phyloP scores from a whole-genome alignment of 2,797 vertebrate species.

The Enteromius radiatus region DNA sequence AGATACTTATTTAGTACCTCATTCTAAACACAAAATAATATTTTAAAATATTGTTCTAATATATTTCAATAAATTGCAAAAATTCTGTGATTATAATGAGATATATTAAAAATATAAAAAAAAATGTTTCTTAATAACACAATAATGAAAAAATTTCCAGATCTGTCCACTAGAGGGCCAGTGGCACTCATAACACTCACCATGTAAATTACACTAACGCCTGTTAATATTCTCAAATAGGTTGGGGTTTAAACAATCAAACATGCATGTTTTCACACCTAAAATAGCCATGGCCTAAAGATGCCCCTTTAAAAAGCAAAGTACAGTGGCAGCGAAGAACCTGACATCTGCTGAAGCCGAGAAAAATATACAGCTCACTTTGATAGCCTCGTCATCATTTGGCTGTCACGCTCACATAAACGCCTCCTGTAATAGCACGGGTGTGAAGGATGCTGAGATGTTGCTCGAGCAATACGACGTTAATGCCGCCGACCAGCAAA shows the following conservation, averaged over 20 bases:
- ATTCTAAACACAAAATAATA: not conserved
- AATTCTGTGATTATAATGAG: not conserved
- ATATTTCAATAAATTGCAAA: not conserved
- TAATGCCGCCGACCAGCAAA: constrained; percentile 52
- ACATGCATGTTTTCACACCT: not conserved
- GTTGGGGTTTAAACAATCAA: not conserved
- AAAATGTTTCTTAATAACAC: not conserved
- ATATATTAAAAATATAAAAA: not conserved
- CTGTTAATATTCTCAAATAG: not conserved
- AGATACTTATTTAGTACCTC: not conserved
- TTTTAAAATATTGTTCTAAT: not conserved
- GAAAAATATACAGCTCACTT: constrained; percentile 42
- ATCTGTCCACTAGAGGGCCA: constrained; percentile 23
- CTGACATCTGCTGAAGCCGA: constrained; percentile 49
- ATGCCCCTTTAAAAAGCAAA: constrained; percentile 18
- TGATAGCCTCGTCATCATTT: constrained; percentile 46
- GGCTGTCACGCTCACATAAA: constrained; percentile 65
- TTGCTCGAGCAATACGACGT: constrained; percentile 65
- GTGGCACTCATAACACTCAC: not conserved
- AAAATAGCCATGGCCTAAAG: constrained; percentile 9
- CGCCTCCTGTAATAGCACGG: constrained; percentile 68
- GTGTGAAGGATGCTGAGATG: constrained; percentile 59
- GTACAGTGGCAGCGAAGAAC: not conserved
- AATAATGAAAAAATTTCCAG: no score
- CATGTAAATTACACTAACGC: not conserved